Conservation (phyloP, 2,797 vertebrate species). For the Anniella stebbinsi region DNA sequence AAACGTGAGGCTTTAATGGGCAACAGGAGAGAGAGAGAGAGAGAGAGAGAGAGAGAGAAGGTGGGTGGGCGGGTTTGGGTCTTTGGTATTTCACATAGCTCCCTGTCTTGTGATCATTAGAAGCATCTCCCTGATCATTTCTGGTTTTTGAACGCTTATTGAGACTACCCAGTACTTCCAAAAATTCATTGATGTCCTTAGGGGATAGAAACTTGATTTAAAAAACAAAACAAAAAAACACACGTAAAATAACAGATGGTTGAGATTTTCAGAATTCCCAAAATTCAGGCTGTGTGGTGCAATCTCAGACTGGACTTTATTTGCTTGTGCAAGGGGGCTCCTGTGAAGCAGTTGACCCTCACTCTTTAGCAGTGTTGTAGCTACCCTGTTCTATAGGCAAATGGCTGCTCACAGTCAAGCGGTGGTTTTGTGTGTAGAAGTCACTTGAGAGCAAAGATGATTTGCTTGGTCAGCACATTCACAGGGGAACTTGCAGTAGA, state of each 20-base stretch:
- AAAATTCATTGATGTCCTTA: neutral
- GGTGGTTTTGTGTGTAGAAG: conserved; percentile 3
- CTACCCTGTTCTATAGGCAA: neutral
- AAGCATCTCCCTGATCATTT: neutral
- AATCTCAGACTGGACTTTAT: neutral
- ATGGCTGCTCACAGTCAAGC: neutral
- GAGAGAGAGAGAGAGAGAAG: no score
- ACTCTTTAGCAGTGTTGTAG: neutral
- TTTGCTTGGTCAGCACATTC: conserved; percentile 18
- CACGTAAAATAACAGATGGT: neutral
- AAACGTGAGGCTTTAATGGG: neutral
- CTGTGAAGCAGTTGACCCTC: neutral
- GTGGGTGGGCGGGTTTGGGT: no score
- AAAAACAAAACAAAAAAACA: no score
- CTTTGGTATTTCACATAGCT: neutral
- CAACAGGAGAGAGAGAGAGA: neutral
- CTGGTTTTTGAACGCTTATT: neutral
- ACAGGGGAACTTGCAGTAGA: neutral
- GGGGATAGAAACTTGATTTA: neutral
- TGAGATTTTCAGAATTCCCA: neutral
- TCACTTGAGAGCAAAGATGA: neutral
- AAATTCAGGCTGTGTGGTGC: neutral
- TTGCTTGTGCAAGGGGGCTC: neutral
- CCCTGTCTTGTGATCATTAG: neutral
- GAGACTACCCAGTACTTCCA: neutral